These are phyloP conservation scores for Pseudomyrmex gracilis DNA, from an alignment of 1,140 invertebrate genomes.

Conservation along the genomic window DNA sequence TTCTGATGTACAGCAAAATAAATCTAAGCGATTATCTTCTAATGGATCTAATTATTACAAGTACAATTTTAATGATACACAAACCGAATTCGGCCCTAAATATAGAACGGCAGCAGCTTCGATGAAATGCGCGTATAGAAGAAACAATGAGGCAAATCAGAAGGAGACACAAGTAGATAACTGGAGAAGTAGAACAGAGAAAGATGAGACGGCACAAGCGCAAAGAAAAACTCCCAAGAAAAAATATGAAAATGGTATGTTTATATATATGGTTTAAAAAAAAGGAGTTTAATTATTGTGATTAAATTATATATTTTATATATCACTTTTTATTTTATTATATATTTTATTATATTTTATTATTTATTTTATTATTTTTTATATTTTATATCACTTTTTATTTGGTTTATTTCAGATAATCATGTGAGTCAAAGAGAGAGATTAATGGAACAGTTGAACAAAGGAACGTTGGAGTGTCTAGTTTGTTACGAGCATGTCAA, in stretches of 20 bases:
- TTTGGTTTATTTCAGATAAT: conserved; percentile 77
- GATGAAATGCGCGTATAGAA: conserved; percentile 52
- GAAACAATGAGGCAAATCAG: conserved; percentile 64
- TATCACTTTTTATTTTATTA: too few relatives aligned
- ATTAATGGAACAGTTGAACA: conserved; percentile 92
- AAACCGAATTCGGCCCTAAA: conserved; percentile 25
- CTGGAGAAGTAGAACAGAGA: conserved; percentile 75
- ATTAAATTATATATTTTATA: background rate
- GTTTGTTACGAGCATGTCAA: conserved; percentile 96
- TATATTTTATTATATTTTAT: too few relatives aligned
- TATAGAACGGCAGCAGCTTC: conserved; percentile 3
- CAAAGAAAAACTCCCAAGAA: conserved; percentile 72
- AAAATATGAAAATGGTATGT: conserved; percentile 74
- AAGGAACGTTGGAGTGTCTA: conserved; percentile 94
- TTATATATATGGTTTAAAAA: conserved; percentile 10
- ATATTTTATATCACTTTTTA: too few relatives aligned
- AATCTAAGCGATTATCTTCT: conserved; percentile 33
- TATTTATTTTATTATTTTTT: too few relatives aligned
- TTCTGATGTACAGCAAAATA: conserved; percentile 60
- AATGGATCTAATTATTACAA: conserved; percentile 48
- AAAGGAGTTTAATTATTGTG: background rate
- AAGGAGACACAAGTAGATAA: conserved; percentile 74
- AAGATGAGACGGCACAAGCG: conserved; percentile 48
- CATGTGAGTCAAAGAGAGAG: conserved; percentile 91
- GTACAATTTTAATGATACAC: conserved; percentile 49